Evolutionary conservation across 1,140 invertebrate species (phyloP).

Genomic region (Hylyphantes graminicola): DNA sequence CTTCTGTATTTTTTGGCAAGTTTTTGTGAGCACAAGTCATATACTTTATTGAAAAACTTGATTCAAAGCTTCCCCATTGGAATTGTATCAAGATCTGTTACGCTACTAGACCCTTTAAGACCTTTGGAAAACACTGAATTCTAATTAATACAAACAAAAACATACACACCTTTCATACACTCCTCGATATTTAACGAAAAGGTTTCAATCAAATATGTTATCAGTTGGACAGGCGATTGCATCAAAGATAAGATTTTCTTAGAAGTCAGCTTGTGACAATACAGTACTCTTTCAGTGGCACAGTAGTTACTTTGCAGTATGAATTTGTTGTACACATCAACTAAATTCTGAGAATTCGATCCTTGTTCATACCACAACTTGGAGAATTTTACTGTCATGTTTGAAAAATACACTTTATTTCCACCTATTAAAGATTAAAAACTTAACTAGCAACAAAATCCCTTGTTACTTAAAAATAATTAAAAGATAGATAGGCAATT

Average conservation of each 20-base stretch:
- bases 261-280: conserved; percentile 14
- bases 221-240: conserved; percentile 2
- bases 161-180: conserved; percentile 1
- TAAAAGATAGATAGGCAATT: too few species aligned
- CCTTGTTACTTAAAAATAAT: too few species aligned
- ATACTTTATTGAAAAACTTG: too few species aligned
- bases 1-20: too few species aligned
- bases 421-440: conserved; percentile 17
- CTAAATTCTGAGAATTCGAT: neutral
- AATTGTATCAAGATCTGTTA: too few species aligned
- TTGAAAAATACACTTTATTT: conserved; percentile 24
- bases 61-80: too few species aligned
- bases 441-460: neutral
- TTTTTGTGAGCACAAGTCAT: too few species aligned
- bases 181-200: conserved; percentile 7
- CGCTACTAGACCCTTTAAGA: too few species aligned
- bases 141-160: neutral
- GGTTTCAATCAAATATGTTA: conserved; percentile 7
- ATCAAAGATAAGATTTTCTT: neutral
- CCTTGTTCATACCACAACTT: conserved; percentile 5
- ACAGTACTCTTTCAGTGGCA: conserved; percentile 5
- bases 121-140: neutral
- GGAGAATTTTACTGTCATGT: conserved; percentile 3
- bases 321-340: conserved; percentile 6
- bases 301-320: neutral